A percentile compares a stretch with the other conserved stretches of the same genome.
These are phyloP conservation scores for Clivina fossor DNA, from an alignment of 2,888 invertebrate genomes.

Conservation along the genomic window DNA sequence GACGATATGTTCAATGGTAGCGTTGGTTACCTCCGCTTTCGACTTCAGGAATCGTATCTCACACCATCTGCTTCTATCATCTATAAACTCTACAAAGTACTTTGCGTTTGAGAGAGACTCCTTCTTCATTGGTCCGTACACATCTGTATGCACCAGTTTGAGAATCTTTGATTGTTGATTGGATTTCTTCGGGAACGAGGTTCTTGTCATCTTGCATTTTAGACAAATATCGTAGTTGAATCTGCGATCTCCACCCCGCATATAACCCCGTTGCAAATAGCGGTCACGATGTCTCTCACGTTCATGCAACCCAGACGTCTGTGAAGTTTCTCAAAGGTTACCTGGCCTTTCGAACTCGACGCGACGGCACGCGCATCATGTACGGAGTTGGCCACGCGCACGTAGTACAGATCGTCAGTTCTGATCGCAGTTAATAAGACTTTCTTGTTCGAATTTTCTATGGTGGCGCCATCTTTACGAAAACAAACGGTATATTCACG, in stretches of 20 bases:
- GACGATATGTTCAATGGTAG: no score
- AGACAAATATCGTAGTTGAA: neutral
- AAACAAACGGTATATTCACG: slow-evolving; percentile 1
- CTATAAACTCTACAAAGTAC: neutral
- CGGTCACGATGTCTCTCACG: neutral
- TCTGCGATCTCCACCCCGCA: neutral
- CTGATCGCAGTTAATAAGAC: neutral
- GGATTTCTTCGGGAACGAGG: slow-evolving; percentile 4
- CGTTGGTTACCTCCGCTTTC: no score
- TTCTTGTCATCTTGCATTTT: slow-evolving; percentile 3
- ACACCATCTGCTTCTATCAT: no score
- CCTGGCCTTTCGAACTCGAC: neutral
- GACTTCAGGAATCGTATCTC: no score
- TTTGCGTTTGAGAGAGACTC: neutral
- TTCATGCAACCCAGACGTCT: neutral
- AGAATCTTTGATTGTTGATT: neutral
- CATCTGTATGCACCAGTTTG: neutral
- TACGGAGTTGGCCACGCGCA: neutral
- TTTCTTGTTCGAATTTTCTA: slow-evolving; percentile 10
- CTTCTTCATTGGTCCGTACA: neutral
- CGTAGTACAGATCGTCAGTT: slow-evolving; percentile 11
- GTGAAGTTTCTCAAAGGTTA: neutral
- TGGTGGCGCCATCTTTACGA: slow-evolving; percentile 2
- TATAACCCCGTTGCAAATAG: neutral
- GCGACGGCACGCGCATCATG: neutral